phyloP scores from a whole-genome alignment of 2,113 vertebrate genomes.

The Opisthocomus hoazin region DNA sequence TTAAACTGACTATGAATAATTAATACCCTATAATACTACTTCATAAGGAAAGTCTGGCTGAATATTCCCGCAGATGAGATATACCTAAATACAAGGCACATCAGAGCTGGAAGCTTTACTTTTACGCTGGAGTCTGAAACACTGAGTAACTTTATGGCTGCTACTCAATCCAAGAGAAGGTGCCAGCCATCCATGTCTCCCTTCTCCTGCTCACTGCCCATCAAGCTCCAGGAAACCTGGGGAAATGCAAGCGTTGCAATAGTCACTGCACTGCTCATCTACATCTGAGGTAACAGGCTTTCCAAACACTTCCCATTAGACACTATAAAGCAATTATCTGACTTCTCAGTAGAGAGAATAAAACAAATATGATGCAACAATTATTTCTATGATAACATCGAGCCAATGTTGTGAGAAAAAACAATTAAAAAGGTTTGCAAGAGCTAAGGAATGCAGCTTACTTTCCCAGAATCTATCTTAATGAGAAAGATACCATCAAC shows the following conservation, averaged over 20 bases:
- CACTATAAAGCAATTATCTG: conserved; percentile 22
- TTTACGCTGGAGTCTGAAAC: not conserved
- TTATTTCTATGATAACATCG: conserved; percentile 24
- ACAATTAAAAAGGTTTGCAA: conserved; percentile 40
- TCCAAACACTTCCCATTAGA: not conserved
- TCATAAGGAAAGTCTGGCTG: conserved; percentile 43
- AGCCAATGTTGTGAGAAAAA: conserved; percentile 35
- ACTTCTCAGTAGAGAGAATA: conserved; percentile 6
- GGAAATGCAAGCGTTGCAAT: not conserved
- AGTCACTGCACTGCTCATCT: not conserved
- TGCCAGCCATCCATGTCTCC: not conserved
- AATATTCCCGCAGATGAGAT: conserved; percentile 9
- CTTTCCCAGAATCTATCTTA: conserved; percentile 20
- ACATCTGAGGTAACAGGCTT: not conserved
- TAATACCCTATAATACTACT: conserved; percentile 39
- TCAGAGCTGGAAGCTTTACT: not conserved
- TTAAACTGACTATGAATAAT: conserved; percentile 66
- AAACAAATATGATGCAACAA: conserved; percentile 42
- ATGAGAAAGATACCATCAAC: conserved; percentile 19
- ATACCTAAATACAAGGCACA: not conserved
- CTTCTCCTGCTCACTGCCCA: not conserved
- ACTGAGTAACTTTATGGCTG: not conserved
- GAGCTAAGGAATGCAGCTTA: conserved; percentile 24
- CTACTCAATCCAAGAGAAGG: not conserved
- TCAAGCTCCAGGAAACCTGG: not conserved